Conservation (phyloP, 2,888 invertebrate genomes). For the Dascillus cervinus region DNA sequence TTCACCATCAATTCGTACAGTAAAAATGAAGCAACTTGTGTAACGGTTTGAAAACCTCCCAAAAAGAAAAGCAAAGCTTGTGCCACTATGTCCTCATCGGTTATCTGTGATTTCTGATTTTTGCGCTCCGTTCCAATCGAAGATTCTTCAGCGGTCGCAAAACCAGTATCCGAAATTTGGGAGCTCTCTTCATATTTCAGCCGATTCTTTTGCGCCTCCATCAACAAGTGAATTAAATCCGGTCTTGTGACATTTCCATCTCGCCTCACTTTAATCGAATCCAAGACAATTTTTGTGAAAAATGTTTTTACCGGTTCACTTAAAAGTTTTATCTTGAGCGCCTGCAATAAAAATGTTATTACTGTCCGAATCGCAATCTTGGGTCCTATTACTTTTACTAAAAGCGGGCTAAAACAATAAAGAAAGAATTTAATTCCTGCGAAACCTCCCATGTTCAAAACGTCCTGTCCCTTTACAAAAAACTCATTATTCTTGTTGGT, state of each 20-base stretch:
- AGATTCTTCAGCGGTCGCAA: not conserved
- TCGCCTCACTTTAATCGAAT: constrained; percentile 20
- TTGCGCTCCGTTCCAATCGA: constrained; percentile 1
- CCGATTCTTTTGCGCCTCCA: constrained; percentile 45
- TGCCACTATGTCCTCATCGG: constrained; percentile 42
- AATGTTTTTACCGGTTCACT: constrained; percentile 12
- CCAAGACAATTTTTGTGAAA: constrained; percentile 19
- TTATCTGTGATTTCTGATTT: constrained; percentile 36
- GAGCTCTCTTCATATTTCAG: constrained; percentile 3
- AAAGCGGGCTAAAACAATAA: not conserved
- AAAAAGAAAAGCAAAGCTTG: no score
- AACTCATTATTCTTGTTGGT: constrained; percentile 45
- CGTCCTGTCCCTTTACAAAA: constrained; percentile 42
- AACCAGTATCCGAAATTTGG: not conserved
- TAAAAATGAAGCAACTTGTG: no score
- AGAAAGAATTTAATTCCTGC: not conserved
- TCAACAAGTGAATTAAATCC: constrained; percentile 47
- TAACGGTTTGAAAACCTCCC: constrained; percentile 46
- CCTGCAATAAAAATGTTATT: constrained; percentile 9
- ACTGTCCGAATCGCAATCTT: no score
- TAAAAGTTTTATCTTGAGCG: constrained; percentile 11
- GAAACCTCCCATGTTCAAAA: constrained; percentile 34
- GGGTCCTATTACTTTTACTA: constrained; percentile 1
- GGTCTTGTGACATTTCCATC: constrained; percentile 21
- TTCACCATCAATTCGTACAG: no score